Base-by-base conservation (phyloP, 92 coral and sea anemone genomes). In the Porites cylindrica region DNA sequence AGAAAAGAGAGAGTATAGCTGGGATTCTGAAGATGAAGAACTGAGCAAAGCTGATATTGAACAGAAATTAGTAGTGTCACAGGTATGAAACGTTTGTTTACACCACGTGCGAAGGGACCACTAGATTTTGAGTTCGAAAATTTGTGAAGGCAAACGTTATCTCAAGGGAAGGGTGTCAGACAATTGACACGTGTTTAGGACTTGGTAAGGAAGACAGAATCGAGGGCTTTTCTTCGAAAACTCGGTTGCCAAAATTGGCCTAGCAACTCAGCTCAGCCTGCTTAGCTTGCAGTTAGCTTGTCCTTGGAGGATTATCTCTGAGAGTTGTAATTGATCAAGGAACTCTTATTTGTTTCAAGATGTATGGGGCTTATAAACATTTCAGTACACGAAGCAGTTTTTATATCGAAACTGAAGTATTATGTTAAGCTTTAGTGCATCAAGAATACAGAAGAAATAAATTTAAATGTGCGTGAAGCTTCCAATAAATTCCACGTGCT, bases 11-110 rank as follows among this genome's bases (percentile, higher is more conserved):
- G 93, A 88, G 72, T 81, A 85, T 6, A 82, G 79, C 77, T 94
- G 95, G 90, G 88, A 75, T 20, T 75, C 77, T 10, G 93, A 92
- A 6, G 98, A 88, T 17, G 82, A 87, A 43, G 88, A 89, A 3
- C 74, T 82, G 50, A 52, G 69, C 2, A 83, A 86, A 77, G 86
- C 87, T 0, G 94, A 90, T 71, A 88, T 94, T 0, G 91, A 92
- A 21, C 93, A 94, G 77, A 93, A 94, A 79, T 75, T 94, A 54
- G 88, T 91, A 7, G 62, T 94, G 52, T 85, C 96, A 54, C 94
- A 90, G 93, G 98, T 92, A 68, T 65, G 89, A 67, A 43, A 7
- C 11, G n/a, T 13, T 66, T 26, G 8, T 23, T 66, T 29, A 10
- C 43, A 19, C 18, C 76, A 17, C 67, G 72, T 58, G 38, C 59